Evolutionary conservation across 2,797 vertebrate species (phyloP).

Genomic region (Huso huso): DNA sequence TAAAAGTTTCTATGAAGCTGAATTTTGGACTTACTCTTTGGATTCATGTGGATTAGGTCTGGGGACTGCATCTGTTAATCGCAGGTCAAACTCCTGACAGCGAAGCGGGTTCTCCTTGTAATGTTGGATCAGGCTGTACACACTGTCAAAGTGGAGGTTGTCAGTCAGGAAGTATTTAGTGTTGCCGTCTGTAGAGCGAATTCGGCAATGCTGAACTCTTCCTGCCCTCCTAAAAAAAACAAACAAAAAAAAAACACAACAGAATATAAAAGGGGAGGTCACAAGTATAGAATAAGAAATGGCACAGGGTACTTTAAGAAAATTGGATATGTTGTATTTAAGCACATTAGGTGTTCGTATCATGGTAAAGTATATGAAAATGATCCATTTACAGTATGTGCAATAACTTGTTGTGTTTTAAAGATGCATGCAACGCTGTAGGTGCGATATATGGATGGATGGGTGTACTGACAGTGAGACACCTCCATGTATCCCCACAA

Average conservation of each 20-base stretch:
- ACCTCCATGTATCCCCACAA: too few species aligned
- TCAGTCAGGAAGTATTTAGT: constrained; percentile 79
- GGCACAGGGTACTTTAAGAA: not conserved
- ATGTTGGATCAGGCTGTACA: constrained; percentile 82
- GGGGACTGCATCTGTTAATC: constrained; percentile 80
- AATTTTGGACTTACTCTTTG: constrained; percentile 60
- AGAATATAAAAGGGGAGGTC: not conserved
- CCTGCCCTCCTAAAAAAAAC: constrained; percentile 67
- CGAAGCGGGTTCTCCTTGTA: constrained; percentile 81
- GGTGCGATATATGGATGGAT: too few species aligned
- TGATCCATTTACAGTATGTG: too few species aligned
- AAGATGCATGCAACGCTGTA: too few species aligned
- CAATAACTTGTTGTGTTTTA: too few species aligned
- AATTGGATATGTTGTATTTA: too few species aligned
- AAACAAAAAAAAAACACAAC: not conserved
- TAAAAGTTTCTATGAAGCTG: too few species aligned
- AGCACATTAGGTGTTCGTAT: too few species aligned
- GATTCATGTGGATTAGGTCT: constrained; percentile 72
- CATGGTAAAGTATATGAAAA: too few species aligned
- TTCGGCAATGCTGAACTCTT: constrained; percentile 87
- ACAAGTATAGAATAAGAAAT: not conserved
- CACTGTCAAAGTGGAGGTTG: constrained; percentile 76
- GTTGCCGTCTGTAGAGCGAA: constrained; percentile 63
- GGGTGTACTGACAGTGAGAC: too few species aligned
- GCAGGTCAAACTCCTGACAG: constrained; percentile 86